Evolutionary conservation across 2,797 vertebrate genomes (phyloP).

Genomic region (Gallirallus australis): DNA sequence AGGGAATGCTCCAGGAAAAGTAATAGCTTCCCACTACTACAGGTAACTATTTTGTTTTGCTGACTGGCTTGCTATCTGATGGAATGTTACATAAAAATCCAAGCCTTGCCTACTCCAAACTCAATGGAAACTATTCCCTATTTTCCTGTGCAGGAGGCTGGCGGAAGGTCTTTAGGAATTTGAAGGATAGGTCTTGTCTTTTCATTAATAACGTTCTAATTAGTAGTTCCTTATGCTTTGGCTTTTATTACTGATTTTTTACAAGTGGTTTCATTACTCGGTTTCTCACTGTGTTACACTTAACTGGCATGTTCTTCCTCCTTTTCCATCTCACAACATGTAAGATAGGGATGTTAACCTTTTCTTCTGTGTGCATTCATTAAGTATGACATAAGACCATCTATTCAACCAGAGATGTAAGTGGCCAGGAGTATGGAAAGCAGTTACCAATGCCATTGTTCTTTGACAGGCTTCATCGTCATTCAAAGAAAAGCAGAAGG

Average conservation of each 20-base stretch:
- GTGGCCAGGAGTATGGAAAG: neutral
- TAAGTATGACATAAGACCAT: neutral
- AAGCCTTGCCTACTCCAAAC: slow-evolving; percentile 13
- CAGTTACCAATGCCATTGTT: slow-evolving; percentile 40
- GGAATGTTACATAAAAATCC: slow-evolving; percentile 8
- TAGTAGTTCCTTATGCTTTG: neutral
- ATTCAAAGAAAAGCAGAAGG: slow-evolving; percentile 89
- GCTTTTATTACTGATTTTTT: neutral
- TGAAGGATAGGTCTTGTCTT: neutral
- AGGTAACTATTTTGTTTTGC: slow-evolving; percentile 57
- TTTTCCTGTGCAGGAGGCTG: neutral
- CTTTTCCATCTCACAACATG: neutral
- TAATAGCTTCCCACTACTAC: slow-evolving; percentile 64
- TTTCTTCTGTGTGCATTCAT: neutral
- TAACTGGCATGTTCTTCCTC: slow-evolving; percentile 15
- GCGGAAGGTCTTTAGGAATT: neutral
- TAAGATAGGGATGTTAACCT: neutral
- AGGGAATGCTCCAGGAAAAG: slow-evolving; percentile 65
- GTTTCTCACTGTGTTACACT: slow-evolving; percentile 18
- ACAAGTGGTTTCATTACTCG: neutral
- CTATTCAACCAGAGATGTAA: neutral
- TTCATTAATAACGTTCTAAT: slow-evolving; percentile 49
- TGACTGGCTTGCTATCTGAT: slow-evolving; percentile 47
- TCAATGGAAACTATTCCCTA: neutral
- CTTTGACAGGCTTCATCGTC: slow-evolving; percentile 86